These are phyloP conservation scores for Apantesis nais DNA, from an alignment of 2,888 invertebrate genomes.

Conservation along the genomic window DNA sequence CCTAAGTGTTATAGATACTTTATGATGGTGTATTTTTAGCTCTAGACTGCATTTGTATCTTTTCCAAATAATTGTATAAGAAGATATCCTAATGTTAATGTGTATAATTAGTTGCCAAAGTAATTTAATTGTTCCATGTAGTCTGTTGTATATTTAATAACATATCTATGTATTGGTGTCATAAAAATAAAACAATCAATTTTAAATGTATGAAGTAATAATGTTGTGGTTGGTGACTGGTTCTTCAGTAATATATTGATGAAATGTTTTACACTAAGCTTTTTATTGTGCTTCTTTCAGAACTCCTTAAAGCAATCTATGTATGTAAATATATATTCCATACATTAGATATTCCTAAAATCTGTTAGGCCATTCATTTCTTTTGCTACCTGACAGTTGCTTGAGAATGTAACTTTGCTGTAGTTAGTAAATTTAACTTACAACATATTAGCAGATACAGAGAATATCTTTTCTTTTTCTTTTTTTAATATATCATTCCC, in stretches of 20 bases:
- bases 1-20: not conserved
- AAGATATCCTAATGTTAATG: not conserved
- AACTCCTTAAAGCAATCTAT: not conserved
- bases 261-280: conserved; percentile 13
- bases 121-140: conserved; percentile 17
- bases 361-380: not conserved
- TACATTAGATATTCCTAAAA: not conserved
- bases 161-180: conserved; percentile 21
- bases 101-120: conserved; percentile 15
- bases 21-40: not conserved
- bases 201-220: conserved; percentile 12
- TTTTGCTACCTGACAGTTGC: not conserved
- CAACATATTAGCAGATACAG: not conserved
- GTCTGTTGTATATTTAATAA: conserved; percentile 16
- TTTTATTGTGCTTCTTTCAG: conserved; percentile 2
- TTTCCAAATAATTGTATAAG: conserved; percentile 1
- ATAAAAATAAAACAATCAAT: conserved; percentile 25
- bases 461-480: not conserved
- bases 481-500: no score
- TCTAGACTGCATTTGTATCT: not conserved
- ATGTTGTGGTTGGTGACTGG: conserved; percentile 32
- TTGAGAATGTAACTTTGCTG: not conserved
- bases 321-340: not conserved
- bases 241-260: conserved; percentile 34
- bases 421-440: not conserved